Conservation (phyloP, 2,888 invertebrate genomes). For the Cheilosia grossa region DNA sequence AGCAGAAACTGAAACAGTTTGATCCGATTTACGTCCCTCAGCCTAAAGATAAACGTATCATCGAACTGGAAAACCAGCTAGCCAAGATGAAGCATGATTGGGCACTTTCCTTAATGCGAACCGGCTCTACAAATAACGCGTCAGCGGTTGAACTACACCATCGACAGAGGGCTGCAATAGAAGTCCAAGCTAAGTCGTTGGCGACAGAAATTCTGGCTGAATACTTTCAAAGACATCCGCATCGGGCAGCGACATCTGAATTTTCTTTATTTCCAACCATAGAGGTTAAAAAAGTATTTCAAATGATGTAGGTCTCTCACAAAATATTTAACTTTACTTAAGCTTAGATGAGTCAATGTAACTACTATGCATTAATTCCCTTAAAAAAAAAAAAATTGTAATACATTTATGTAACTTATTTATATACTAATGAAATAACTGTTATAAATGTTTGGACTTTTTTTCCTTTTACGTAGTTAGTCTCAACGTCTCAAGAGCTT, state of each 20-base stretch:
- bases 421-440: slow-evolving; percentile 42
- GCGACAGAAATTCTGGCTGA: slow-evolving; percentile 82
- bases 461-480: no score
- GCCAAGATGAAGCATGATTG: slow-evolving; percentile 84
- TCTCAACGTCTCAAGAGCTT: no score
- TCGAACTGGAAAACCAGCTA: slow-evolving; percentile 84
- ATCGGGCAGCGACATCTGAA: slow-evolving; percentile 81
- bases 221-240: slow-evolving; percentile 82
- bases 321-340: slow-evolving; percentile 20
- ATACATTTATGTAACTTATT: slow-evolving; percentile 56
- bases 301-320: slow-evolving; percentile 76
- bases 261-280: slow-evolving; percentile 82
- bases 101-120: slow-evolving; percentile 81
- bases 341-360: slow-evolving; percentile 32
- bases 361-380: slow-evolving; percentile 13
- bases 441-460: not conserved
- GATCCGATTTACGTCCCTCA: slow-evolving; percentile 85
- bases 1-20: slow-evolving; percentile 84
- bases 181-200: slow-evolving; percentile 80
- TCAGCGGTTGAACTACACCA: slow-evolving; percentile 36
- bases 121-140: slow-evolving; percentile 72
- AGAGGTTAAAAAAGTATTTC: slow-evolving; percentile 81
- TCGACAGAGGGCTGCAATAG: slow-evolving; percentile 78
- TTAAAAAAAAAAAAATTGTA: slow-evolving; percentile 46
- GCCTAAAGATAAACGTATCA: slow-evolving; percentile 84